A percentile compares a stretch with the other conserved stretches of the same genome.
Evolutionary conservation across 2,113 vertebrate genomes (phyloP).

Genomic region (Perccottus glenii): DNA sequence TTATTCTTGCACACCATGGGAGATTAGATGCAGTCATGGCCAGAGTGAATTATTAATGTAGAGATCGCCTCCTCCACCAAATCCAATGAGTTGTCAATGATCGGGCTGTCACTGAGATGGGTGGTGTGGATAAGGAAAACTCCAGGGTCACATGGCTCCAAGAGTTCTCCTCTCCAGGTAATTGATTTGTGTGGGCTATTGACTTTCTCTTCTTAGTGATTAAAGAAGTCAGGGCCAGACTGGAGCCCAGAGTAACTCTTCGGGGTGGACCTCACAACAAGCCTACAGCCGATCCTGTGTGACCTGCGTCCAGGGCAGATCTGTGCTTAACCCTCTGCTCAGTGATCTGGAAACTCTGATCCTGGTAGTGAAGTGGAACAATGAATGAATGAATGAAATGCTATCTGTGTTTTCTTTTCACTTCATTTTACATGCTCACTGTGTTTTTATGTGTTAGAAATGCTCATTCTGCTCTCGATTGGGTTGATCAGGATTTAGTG

Average conservation of each 20-base stretch:
- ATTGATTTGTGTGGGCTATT: slow-evolving; percentile 71
- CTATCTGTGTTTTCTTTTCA: neutral
- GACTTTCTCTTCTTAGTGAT: slow-evolving; percentile 75
- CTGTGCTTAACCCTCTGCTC: slow-evolving; percentile 40
- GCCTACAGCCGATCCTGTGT: slow-evolving; percentile 23
- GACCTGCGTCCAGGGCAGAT: slow-evolving; percentile 48
- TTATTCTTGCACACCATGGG: slow-evolving; percentile 27
- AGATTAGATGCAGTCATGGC: slow-evolving; percentile 52
- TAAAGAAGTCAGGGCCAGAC: slow-evolving; percentile 53
- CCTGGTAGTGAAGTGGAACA: slow-evolving; percentile 37
- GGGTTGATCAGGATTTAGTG: no score
- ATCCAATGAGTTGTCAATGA: slow-evolving; percentile 72
- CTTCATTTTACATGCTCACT: neutral
- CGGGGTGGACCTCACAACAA: slow-evolving; percentile 49
- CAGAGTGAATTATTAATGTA: slow-evolving; percentile 76
- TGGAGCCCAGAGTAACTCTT: slow-evolving; percentile 47
- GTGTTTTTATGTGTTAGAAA: neutral
- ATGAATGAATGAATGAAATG: slow-evolving; percentile 1
- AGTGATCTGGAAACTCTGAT: slow-evolving; percentile 56
- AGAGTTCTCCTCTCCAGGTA: slow-evolving; percentile 54
- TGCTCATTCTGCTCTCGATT: no score
- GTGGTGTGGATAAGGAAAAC: slow-evolving; percentile 53
- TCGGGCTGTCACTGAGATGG: slow-evolving; percentile 70
- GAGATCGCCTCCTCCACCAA: slow-evolving; percentile 58
- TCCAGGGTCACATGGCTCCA: slow-evolving; percentile 38